Conservation (phyloP, 2,888 invertebrate species). For the Strigamia maritima region DNA sequence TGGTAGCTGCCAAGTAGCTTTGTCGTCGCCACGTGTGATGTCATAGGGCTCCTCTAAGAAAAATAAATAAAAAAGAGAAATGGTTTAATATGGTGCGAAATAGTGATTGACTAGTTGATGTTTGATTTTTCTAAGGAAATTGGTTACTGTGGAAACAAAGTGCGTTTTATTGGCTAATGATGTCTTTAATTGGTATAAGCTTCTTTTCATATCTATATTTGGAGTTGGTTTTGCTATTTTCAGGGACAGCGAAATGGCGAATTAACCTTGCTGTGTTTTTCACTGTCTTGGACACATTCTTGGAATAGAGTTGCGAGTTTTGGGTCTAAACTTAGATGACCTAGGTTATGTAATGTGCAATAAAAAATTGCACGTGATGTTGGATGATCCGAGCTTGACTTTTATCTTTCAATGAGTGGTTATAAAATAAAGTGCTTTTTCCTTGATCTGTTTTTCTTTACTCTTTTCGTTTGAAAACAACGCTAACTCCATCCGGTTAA, state of each 20-base stretch:
- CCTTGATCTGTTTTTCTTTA: not conserved
- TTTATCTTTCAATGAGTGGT: not conserved
- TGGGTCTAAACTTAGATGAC: not conserved
- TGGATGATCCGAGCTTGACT: not conserved
- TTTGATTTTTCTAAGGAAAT: not conserved
- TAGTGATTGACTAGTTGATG: too few species aligned
- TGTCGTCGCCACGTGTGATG: not conserved
- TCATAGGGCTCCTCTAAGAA: not conserved
- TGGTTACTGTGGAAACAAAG: not conserved
- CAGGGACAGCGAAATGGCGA: not conserved
- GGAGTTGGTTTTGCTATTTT: not conserved
- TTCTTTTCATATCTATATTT: not conserved
- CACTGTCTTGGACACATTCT: not conserved
- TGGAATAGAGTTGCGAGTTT: not conserved
- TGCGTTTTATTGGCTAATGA: not conserved
- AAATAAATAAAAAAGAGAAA: not conserved
- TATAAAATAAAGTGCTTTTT: not conserved
- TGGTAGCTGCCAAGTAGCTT: slow-evolving; percentile 5
- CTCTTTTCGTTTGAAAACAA: not conserved
- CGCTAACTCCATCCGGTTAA: not conserved
- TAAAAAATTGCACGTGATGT: not conserved
- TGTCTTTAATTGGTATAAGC: not conserved
- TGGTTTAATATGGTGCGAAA: too few species aligned
- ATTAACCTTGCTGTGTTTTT: not conserved
- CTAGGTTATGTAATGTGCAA: not conserved